phyloP scores from a whole-genome alignment of 2,888 invertebrate genomes.

The Theristus sp. region DNA sequence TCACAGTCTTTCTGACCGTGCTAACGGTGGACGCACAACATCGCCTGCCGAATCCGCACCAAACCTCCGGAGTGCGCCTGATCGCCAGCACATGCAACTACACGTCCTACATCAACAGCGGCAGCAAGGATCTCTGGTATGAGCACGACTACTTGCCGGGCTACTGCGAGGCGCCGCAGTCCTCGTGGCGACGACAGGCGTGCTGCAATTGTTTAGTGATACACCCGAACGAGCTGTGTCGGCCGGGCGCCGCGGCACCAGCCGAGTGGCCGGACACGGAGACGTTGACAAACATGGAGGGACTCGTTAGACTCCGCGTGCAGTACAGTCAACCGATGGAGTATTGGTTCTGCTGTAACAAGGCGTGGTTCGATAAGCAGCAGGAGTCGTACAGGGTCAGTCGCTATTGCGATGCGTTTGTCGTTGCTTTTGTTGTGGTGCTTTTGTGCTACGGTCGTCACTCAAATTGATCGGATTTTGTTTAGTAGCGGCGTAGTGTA shows the following conservation, averaged over 20 bases:
- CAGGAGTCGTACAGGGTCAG: too few species aligned
- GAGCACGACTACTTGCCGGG: neutral
- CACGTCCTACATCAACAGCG: neutral
- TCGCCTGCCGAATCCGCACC: too few species aligned
- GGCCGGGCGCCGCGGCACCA: neutral
- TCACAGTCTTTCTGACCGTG: too few species aligned
- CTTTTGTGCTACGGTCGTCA: too few species aligned
- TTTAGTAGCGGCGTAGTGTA: too few species aligned
- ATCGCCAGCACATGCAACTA: neutral
- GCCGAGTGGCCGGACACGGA: neutral
- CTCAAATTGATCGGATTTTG: too few species aligned
- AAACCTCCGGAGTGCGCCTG: neutral
- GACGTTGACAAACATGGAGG: neutral
- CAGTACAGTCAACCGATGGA: neutral
- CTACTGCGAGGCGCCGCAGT: neutral
- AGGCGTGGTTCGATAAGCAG: neutral
- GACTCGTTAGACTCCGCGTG: neutral
- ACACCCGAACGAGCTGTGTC: too few species aligned
- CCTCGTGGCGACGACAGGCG: neutral
- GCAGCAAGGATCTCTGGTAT: neutral
- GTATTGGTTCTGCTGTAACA: neutral
- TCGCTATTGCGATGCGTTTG: too few species aligned
- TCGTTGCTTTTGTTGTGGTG: too few species aligned
- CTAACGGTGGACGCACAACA: too few species aligned
- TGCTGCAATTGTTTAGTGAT: neutral